A percentile compares a stretch with the other conserved stretches of the same genome.
These are phyloP conservation scores for Barypeithes pellucidus DNA, from an alignment of 2,888 invertebrate genomes.

Conservation along the genomic window DNA sequence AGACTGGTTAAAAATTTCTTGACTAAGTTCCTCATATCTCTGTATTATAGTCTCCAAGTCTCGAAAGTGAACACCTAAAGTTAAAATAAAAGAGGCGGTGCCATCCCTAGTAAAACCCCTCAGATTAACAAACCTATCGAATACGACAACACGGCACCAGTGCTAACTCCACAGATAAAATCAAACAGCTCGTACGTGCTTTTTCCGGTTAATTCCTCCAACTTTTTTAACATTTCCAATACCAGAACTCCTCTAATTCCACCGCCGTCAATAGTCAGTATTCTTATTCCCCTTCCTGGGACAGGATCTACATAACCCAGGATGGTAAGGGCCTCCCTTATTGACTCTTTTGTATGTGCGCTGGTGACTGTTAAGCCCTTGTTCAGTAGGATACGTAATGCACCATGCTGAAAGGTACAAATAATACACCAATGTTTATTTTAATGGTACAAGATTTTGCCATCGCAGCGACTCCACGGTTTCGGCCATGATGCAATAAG, in stretches of 20 bases:
- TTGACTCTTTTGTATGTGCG: slow-evolving; percentile 62
- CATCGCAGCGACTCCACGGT: no score
- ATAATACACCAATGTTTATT: no score
- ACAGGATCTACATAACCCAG: slow-evolving; percentile 82
- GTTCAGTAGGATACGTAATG: slow-evolving; percentile 76
- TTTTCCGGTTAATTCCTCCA: slow-evolving; percentile 82
- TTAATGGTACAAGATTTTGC: no score
- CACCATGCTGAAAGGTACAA: slow-evolving; percentile 79
- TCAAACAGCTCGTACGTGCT: slow-evolving; percentile 88
- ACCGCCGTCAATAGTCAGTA: slow-evolving; percentile 92
- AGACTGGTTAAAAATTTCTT: slow-evolving; percentile 77
- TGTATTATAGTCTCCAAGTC: slow-evolving; percentile 43
- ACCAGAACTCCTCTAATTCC: slow-evolving; percentile 91
- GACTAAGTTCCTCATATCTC: slow-evolving; percentile 45
- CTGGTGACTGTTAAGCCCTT: slow-evolving; percentile 71
- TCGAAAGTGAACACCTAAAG: slow-evolving; percentile 46
- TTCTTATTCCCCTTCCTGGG: slow-evolving; percentile 82
- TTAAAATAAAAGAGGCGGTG: no score
- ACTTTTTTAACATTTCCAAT: slow-evolving; percentile 84
- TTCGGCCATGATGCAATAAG: no score
- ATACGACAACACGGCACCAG: slow-evolving; percentile 81
- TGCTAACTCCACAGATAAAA: slow-evolving; percentile 88
- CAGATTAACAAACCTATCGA: slow-evolving; percentile 74
- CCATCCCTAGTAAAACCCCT: no score
- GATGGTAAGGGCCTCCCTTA: slow-evolving; percentile 76